Conservation (phyloP, 2,113 vertebrate genomes). For the Ciconia stormi region DNA sequence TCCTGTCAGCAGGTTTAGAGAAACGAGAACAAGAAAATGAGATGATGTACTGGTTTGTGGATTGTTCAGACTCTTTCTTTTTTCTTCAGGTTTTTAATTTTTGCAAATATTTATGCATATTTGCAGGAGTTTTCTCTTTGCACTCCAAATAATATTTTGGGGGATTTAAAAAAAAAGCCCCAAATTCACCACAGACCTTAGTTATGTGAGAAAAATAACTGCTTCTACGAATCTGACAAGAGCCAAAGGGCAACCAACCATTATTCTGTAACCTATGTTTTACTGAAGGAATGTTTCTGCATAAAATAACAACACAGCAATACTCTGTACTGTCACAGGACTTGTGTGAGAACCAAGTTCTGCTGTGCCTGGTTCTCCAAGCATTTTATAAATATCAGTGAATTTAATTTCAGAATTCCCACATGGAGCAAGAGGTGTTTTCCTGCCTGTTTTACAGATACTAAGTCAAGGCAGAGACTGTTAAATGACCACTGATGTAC, state of each 20-base stretch:
- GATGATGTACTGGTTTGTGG: neutral
- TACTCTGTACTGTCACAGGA: neutral
- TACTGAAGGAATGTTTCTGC: neutral
- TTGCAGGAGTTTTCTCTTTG: neutral
- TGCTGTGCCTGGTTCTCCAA: neutral
- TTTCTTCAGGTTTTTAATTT: neutral
- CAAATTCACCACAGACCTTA: neutral
- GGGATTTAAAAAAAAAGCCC: neutral
- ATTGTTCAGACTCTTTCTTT: neutral
- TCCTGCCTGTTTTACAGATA: neutral
- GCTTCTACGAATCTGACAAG: neutral
- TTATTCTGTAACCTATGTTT: neutral
- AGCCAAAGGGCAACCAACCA: neutral
- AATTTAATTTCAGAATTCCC: neutral
- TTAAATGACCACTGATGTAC: neutral
- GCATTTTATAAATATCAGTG: neutral
- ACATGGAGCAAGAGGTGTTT: neutral
- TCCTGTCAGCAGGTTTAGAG: conserved; percentile 42
- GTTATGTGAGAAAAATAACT: neutral
- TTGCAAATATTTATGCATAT: neutral
- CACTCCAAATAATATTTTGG: neutral
- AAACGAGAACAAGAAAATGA: conserved; percentile 31
- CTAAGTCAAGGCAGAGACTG: neutral
- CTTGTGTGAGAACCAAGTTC: neutral
- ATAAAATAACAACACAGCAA: neutral